Base-by-base conservation (phyloP, 2,888 invertebrate species). In the Agonopterix arenella region DNA sequence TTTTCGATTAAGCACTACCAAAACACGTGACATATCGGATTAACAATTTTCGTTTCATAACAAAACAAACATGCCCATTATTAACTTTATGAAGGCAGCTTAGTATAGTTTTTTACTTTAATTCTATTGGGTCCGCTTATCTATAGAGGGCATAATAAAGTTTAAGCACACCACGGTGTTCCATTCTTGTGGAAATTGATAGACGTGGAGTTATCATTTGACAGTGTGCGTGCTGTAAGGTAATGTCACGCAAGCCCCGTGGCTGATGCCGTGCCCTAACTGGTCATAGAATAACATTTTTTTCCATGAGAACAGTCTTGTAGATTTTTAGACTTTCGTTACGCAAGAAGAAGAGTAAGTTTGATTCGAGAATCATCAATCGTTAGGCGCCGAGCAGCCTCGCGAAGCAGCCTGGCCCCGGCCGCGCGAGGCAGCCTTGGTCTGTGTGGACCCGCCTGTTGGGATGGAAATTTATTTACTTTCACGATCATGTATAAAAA, bases 141-240 rank as follows among this genome's bases (percentile, higher is more conserved):
- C 83, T 77, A 74, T 61, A 65, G 68, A 73, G 69, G 76, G 70
- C 69, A 51, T 54, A 54, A 54, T 53, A 52, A 49, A 55, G 13
- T 53, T 66, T 70, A 72, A 72, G 67, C 74, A 66, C 71, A 71
- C 70, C 64, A 58, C 54, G 52, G 69, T 70, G 71, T 62, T 80
- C 77, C 78, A 81, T 84, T 84, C 76, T 73, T 77, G 73, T 78
- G 70, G 63, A 84, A 88, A 86, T 86, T 88, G 88, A 89, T 88
- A 84, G 86, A 85, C 84, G 66, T 78, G 66, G 72, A 81, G 85
- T 89, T 89, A 89, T 89, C 88, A 86, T 88, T 88, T 89, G 88
- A 89, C 88, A 88, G 84, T 86, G 88, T 86, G 82, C 68, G 55
- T 86, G 82, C 68, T 54, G 72, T 61, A 59, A 57, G 66, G 66